These are phyloP conservation scores for Brachypalpus laphriformis DNA, from an alignment of 2,888 invertebrate genomes.

Conservation along the genomic window DNA sequence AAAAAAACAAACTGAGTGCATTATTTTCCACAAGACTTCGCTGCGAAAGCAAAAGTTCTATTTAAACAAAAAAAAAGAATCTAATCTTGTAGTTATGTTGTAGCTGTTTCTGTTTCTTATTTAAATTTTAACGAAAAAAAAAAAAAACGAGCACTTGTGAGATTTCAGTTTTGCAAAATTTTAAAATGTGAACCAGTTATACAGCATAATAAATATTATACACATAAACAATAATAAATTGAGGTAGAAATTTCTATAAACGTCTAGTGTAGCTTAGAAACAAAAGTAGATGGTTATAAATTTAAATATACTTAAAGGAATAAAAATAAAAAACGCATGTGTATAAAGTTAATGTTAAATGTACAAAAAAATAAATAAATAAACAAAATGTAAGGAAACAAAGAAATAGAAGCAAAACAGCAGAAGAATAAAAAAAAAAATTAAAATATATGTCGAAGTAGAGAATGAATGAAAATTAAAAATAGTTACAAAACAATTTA, in stretches of 20 bases:
- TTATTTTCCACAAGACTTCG: slow-evolving; percentile 65
- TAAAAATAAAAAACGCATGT: slow-evolving; percentile 38
- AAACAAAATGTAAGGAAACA: slow-evolving; percentile 29
- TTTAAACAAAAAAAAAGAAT: too few species aligned
- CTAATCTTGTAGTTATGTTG: slow-evolving; percentile 16
- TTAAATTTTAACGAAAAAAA: slow-evolving; percentile 5
- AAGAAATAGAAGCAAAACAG: slow-evolving; percentile 23
- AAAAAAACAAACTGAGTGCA: slow-evolving; percentile 53
- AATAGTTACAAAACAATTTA: slow-evolving; percentile 46
- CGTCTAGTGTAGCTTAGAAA: slow-evolving; percentile 24
- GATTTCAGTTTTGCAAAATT: slow-evolving; percentile 33
- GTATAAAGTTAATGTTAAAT: slow-evolving; percentile 59
- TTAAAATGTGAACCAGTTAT: slow-evolving; percentile 36
- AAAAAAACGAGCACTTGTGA: slow-evolving; percentile 12
- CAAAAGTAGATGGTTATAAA: slow-evolving; percentile 1
- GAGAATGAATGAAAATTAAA: slow-evolving; percentile 56
- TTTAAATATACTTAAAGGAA: slow-evolving; percentile 23
- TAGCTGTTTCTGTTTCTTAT: slow-evolving; percentile 47
- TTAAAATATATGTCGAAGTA: slow-evolving; percentile 50
- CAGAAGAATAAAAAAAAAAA: slow-evolving; percentile 1
- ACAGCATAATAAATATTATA: slow-evolving; percentile 21
- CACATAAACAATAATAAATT: slow-evolving; percentile 4
- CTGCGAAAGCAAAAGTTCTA: slow-evolving; percentile 20
- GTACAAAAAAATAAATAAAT: slow-evolving; percentile 45
- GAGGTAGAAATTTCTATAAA: slow-evolving; percentile 43